phyloP scores from a whole-genome alignment of 2,888 invertebrate species.

The Myopa tessellatipennis region DNA sequence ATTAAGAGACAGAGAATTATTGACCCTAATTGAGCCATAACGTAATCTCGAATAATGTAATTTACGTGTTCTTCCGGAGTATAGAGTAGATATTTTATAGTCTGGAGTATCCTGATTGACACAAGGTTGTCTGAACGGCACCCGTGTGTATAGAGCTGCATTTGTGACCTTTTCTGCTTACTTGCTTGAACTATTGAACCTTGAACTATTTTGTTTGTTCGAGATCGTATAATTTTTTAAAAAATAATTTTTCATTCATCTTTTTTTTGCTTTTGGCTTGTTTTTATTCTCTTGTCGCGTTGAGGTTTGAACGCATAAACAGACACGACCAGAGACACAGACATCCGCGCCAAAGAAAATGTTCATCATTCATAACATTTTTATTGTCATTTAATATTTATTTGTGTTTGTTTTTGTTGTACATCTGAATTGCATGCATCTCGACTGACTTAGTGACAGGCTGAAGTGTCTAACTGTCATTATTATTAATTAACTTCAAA shows the following conservation, averaged over 20 bases:
- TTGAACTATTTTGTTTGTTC: constrained; percentile 22
- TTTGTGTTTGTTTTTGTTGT: background rate
- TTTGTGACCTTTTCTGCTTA: no score
- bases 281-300: constrained; percentile 2
- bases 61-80: no score
- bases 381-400: background rate
- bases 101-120: no score
- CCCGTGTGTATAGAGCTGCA: no score
- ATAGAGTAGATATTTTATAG: no score
- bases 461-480: background rate
- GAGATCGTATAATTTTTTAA: constrained; percentile 17
- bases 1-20: no score
- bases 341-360: background rate
- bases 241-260: constrained; percentile 24
- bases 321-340: constrained; percentile 2
- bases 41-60: no score
- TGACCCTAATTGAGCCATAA: no score
- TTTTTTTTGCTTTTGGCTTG: constrained; percentile 25
- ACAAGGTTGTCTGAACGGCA: no score
- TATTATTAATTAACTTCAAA: background rate
- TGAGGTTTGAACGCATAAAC: constrained; percentile 8
- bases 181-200: background rate
- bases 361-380: constrained; percentile 12
- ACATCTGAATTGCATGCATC: constrained; percentile 5
- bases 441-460: background rate